Evolutionary conservation across 2,797 vertebrate species (phyloP), one percentile per base, ranked within the genome.

Genomic region (Sebastes matsubarae): DNA sequence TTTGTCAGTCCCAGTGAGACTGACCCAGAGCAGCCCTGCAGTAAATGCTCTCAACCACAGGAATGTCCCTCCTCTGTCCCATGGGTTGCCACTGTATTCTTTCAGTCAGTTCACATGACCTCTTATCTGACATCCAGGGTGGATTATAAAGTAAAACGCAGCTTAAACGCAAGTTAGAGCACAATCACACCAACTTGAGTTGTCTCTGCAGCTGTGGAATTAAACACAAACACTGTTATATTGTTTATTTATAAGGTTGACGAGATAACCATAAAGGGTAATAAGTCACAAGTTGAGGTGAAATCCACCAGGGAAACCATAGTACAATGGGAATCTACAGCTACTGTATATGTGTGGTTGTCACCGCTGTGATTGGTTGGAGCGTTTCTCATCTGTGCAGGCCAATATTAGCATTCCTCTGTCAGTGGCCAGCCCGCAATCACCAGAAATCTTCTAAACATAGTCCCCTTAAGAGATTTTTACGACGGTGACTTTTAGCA

Each of bases 81-180:
- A 54, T 69, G 93, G 86, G 87, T 69, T 86, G 61, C 87, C 82
- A 84, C 83, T 89, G 85, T 85, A 75, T 82, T 84, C 83, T 84
- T 88, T 77, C 20, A 68, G 79, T 86, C 76, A 64, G 84, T 94
- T 94, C 93, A 91, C 93, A 94, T 90, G 88, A 93, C 90, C 93
- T 91, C 72, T 82, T 71, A 59, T 77, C 68, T 57, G 59, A 80
- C 75, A 59, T 57, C 34, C 46, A 76, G 72, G 74, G 73, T 68
- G 61, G 81, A 70, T 75, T 77, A 59, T 64, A 64, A 71, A 84
- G 46, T 50, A 67, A 80, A 76, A 72, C 24, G 2, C 67, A 46
- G 18, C 50, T 66, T 73, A 78, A 83, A 72, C 61, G 74, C 64
- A 77, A 68, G 22, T 67, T 76, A n/a, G 10, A 81, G 65, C 70